These are phyloP conservation scores for Orycteropus afer DNA, from an alignment of 2,113 vertebrate genomes.

Conservation along the genomic window DNA sequence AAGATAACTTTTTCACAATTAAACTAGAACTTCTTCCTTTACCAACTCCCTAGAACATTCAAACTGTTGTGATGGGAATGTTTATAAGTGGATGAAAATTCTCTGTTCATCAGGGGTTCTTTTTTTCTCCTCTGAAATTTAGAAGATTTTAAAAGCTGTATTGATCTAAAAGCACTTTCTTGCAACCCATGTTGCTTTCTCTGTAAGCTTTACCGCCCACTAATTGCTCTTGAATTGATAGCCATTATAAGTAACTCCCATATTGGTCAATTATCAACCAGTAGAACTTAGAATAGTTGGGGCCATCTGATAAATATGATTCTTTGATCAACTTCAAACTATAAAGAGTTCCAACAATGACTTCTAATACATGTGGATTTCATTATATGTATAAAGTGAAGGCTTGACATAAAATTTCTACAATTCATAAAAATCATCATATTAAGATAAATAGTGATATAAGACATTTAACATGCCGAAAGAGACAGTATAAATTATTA, in stretches of 20 bases:
- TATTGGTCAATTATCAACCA: constrained; percentile 67
- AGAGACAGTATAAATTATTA: background rate
- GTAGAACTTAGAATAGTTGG: constrained; percentile 51
- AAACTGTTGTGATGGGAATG: background rate
- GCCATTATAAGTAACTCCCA: constrained; percentile 54
- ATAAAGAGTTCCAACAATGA: constrained; percentile 20
- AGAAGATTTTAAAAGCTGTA: constrained; percentile 39
- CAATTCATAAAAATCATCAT: background rate
- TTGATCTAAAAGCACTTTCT: constrained; percentile 71
- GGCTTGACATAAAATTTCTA: background rate
- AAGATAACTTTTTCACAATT: constrained; percentile 23
- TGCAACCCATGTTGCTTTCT: constrained; percentile 43
- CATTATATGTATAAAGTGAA: constrained; percentile 5
- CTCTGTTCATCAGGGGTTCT: constrained; percentile 37
- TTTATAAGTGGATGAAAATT: background rate
- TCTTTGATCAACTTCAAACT: constrained; percentile 49
- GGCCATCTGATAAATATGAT: constrained; percentile 36
- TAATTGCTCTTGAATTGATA: constrained; percentile 73
- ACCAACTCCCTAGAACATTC: background rate
- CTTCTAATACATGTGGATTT: constrained; percentile 24
- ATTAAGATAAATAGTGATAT: background rate
- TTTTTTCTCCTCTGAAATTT: constrained; percentile 51
- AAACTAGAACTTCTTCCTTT: background rate
- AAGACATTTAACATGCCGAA: background rate
- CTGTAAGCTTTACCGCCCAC: constrained; percentile 24